Conservation (phyloP, 2,113 vertebrate genomes). For the Sceloporus undulatus region DNA sequence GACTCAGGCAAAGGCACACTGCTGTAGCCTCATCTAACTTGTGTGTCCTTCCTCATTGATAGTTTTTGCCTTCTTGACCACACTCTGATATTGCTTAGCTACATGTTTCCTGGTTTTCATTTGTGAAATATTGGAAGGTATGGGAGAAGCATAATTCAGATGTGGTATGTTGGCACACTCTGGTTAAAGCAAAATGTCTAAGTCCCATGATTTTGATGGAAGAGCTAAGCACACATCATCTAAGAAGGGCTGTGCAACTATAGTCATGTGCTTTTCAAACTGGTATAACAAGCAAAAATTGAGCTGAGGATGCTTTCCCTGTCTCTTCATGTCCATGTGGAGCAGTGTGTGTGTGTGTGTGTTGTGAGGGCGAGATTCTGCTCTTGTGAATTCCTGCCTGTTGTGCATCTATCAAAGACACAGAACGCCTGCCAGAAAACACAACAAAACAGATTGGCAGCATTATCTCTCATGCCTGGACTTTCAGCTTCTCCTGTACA, state of each 20-base stretch:
- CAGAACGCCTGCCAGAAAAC: neutral
- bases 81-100: too few relatives aligned
- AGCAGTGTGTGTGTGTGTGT: too few relatives aligned
- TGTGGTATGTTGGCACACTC: too few relatives aligned
- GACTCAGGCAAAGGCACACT: too few relatives aligned
- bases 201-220: neutral
- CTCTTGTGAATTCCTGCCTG: neutral
- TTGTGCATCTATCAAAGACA: neutral
- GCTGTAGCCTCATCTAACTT: too few relatives aligned
- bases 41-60: too few relatives aligned
- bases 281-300: neutral
- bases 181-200: neutral
- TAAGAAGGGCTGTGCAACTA: neutral
- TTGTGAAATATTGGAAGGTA: too few relatives aligned
- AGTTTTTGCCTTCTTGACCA: too few relatives aligned
- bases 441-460: neutral
- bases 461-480: neutral
- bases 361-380: neutral
- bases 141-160: neutral
- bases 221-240: neutral
- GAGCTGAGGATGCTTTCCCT: neutral
- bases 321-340: too few relatives aligned
- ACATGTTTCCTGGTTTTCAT: too few relatives aligned
- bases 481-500: neutral
- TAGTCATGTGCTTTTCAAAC: neutral